Conservation (phyloP, 2,797 vertebrate species). For the Periparus ater region DNA sequence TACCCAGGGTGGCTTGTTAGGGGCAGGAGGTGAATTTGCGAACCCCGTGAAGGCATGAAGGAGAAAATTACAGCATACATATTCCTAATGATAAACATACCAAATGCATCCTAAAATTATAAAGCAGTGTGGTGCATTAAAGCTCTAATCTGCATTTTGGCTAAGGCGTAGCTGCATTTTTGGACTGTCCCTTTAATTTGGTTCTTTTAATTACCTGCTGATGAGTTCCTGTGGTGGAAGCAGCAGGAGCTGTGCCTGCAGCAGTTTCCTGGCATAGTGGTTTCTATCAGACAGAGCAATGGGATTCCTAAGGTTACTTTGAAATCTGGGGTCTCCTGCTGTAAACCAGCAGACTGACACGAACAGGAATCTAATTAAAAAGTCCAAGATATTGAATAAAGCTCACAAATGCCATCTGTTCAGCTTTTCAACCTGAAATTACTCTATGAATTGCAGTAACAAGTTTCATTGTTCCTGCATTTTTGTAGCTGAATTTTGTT, state of each 20-base stretch:
- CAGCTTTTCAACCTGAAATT: slow-evolving; percentile 32
- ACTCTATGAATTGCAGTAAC: neutral
- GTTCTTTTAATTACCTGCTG: slow-evolving; percentile 52
- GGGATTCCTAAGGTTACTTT: slow-evolving; percentile 32
- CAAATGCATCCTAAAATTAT: slow-evolving; percentile 39
- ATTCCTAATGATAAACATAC: slow-evolving; percentile 30
- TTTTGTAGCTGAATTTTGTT: slow-evolving; percentile 4
- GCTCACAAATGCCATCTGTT: slow-evolving; percentile 55
- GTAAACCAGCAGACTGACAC: neutral
- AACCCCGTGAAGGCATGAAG: neutral
- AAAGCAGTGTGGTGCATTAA: slow-evolving; percentile 23
- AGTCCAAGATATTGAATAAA: slow-evolving; percentile 22
- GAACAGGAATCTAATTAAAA: slow-evolving; percentile 49
- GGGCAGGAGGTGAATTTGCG: neutral
- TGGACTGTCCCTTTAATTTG: slow-evolving; percentile 44
- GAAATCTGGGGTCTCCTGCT: slow-evolving; percentile 32
- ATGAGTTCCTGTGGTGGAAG: slow-evolving; percentile 15
- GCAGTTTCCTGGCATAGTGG: slow-evolving; percentile 12
- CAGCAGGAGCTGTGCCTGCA: slow-evolving; percentile 14
- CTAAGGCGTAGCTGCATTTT: slow-evolving; percentile 32
- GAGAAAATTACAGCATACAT: neutral
- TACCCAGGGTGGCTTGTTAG: neutral
- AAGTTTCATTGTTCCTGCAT: neutral
- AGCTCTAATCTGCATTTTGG: slow-evolving; percentile 41
- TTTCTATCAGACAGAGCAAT: slow-evolving; percentile 24